These are phyloP conservation scores for Perdix hodgsoniae DNA, from an alignment of 2,797 vertebrate genomes.

Conservation along the genomic window DNA sequence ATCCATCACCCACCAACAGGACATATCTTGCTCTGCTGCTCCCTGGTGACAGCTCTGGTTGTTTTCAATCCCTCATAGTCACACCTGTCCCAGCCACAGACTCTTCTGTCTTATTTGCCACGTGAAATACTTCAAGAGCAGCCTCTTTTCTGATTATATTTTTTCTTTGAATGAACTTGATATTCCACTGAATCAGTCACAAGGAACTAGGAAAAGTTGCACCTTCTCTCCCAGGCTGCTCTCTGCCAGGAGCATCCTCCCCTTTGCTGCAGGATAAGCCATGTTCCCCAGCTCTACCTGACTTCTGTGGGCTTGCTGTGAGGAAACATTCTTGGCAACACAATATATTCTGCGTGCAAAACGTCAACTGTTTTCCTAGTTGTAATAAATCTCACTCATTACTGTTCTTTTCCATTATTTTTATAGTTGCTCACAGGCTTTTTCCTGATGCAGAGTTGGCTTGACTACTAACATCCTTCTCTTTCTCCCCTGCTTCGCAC, in stretches of 20 bases:
- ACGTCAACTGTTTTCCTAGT: not conserved
- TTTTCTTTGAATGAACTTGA: not conserved
- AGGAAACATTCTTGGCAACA: not conserved
- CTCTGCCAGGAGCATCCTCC: not conserved
- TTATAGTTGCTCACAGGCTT: not conserved
- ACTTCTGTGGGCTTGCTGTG: not conserved
- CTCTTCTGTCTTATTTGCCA: not conserved
- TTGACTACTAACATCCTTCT: not conserved
- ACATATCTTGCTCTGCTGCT: not conserved
- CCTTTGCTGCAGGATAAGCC: not conserved
- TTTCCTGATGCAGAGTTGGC: not conserved
- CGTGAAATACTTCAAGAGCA: not conserved
- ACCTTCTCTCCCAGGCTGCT: rapidly evolving
- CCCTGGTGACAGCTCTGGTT: not conserved
- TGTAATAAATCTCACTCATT: not conserved
- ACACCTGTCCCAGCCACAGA: not conserved
- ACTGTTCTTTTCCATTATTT: constrained; percentile 33
- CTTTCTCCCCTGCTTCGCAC: not conserved
- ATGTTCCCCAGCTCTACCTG: not conserved
- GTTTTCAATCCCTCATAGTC: not conserved
- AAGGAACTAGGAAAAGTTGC: not conserved
- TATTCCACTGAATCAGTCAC: not conserved
- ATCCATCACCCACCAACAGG: not conserved
- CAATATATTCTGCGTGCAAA: not conserved
- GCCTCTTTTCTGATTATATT: not conserved